Evolutionary conservation across 1,140 invertebrate genomes (phyloP).

Genomic region (Ips typographus): DNA sequence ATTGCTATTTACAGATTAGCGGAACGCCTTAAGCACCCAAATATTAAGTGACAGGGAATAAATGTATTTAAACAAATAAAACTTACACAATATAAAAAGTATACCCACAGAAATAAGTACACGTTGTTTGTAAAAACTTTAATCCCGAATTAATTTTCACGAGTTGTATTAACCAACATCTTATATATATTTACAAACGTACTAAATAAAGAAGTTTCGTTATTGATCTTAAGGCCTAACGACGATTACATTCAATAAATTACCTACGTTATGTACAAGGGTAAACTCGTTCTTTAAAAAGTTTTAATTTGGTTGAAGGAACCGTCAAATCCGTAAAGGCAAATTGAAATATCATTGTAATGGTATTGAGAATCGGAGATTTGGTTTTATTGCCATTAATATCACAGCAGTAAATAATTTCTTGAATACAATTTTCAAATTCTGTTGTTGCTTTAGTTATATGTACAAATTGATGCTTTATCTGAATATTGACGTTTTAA

Average conservation of each 20-base stretch:
- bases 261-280: constrained; percentile 32
- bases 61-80: constrained; percentile 8
- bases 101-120: constrained; percentile 2
- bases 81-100: background rate
- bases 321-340: background rate
- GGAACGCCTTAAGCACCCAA: constrained; percentile 16
- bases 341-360: background rate
- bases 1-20: constrained; percentile 34
- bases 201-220: constrained; percentile 6
- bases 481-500: too few species aligned
- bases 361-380: constrained; percentile 1
- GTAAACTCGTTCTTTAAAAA: constrained; percentile 4
- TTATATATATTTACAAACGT: constrained; percentile 28
- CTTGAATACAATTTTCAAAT: background rate
- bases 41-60: constrained; percentile 9
- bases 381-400: constrained; percentile 17
- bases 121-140: background rate
- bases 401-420: constrained; percentile 27
- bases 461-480: too few species aligned
- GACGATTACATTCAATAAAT: constrained; percentile 31
- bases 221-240: constrained; percentile 12
- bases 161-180: background rate
- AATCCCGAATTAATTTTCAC: background rate
- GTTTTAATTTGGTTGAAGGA: constrained; percentile 8
- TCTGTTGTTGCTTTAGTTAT: background rate